Base-by-base conservation (phyloP, 2,888 invertebrate species). In the Hyppa rectilinea region DNA sequence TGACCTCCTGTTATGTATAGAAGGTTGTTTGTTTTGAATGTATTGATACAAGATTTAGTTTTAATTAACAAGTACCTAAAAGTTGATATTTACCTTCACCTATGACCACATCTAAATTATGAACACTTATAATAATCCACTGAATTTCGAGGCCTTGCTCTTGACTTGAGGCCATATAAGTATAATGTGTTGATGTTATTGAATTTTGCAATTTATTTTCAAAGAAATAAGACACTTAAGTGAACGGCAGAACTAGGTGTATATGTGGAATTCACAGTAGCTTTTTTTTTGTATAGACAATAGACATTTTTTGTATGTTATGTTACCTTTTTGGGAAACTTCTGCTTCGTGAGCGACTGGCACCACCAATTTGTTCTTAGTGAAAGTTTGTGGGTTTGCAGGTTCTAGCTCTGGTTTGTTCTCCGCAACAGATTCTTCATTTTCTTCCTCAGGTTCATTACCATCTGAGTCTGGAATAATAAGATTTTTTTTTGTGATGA, bases 401-500 rank as follows among this genome's bases (percentile, higher is more conserved):
- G 29, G n/a, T 34, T 80, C 80, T 34, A 34, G 55, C 0, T 78
- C 75, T 17, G 67, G 43, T 26, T 82, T 83, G 31, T 67, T 50
- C 5, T 84, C 78, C 2, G 59, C 4, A 31, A 45, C 79, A 49
- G 60, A 53, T 10, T 84, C 80, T 29, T 78, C 83, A 26, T 31
- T 75, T 20, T 75, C 76, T 26, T 78, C 85, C 63, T 81, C 82
- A 20, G 59, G 9, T 31, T 87, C 89, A n/a, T 78, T 87, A 43
- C 89, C 92, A 26, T 90, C 92, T 0, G 90, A 83, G 69, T 92
- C 93, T 93, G 82, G 53, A 91, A 89, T 71, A 26, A 23, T n/a
- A 26, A 47, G 2, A 29, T 26, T 9, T 31, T 17, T 2, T 20
- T 40, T 50, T 68, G 12, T 38, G 38, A 40, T 20, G 49, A 49